Evolutionary conservation across 1,140 invertebrate genomes (phyloP), one percentile per base, ranked within the genome.

Genomic region (Drosophila lacteicornis): DNA sequence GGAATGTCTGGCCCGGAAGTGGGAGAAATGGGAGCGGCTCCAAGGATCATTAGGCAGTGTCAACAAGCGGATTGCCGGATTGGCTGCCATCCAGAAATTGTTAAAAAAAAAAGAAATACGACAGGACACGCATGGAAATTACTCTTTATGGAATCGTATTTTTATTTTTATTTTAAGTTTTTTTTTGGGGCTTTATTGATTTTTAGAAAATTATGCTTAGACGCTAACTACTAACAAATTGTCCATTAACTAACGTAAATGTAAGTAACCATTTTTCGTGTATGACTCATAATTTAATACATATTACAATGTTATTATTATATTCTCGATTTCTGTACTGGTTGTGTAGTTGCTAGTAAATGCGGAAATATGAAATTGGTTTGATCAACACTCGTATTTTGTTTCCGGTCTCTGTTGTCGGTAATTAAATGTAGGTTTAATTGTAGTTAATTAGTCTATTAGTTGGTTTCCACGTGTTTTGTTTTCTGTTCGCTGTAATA

Each of bases 181-280:
- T 75, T 62, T 56, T 58, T 57, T n/a, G 47, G 47, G 68, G 59
- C 67, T 74, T 87, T 87, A 90, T 88, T 90, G 74, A 90, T 85
- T 90, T 90, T 90, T 90, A 71, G 90, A 91, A 91, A 90, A 90
- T 74, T 85, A 82, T 85, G 82, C 85, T 88, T 88, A 88, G 49
- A 80, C 55, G 46, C 85, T 88, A 88, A 51, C 85, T 88, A 88
- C 85, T 88, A 88, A 88, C 85, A 90, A 88, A 83, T 90, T 88
- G 85, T 88, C 85, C 78, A 76, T 88, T 88, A 88, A 88, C 85
- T 88, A 88, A 88, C 70, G 75, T 88, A 88, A 76, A 85, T 90
- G 58, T 88, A 88, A 88, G 90, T 79, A 88, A 84, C 85, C 51
- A 6, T 53, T 69, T 61, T 75, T 71, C 63, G 43, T 59, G 38